Evolutionary conservation across 2,888 invertebrate species (phyloP).

Genomic region (Drosophila bunnanda): DNA sequence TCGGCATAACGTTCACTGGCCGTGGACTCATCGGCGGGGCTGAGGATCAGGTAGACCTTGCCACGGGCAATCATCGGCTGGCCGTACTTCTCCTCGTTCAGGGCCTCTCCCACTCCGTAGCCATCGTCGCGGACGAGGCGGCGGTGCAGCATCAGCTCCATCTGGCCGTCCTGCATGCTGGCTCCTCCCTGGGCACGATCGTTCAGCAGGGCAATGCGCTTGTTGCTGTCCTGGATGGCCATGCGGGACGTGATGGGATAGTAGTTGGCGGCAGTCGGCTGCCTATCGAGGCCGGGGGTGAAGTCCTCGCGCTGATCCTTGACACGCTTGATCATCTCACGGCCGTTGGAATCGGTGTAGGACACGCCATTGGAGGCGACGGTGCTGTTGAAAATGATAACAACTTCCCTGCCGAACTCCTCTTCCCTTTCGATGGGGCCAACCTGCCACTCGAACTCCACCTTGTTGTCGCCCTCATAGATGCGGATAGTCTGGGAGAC

Average conservation of each 20-base stretch:
- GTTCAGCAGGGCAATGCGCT: conserved; percentile 85
- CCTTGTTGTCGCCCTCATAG: conserved; percentile 86
- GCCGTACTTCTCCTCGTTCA: conserved; percentile 92
- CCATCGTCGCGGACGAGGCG: conserved; percentile 94
- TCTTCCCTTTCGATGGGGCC: conserved; percentile 90
- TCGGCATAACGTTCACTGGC: conserved; percentile 85
- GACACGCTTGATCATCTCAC: conserved; percentile 90
- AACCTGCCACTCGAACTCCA: conserved; percentile 91
- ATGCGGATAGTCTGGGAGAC: conserved; percentile 89
- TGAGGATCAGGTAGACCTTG: conserved; percentile 87
- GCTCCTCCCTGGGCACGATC: conserved; percentile 94
- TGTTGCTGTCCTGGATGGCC: conserved; percentile 86
- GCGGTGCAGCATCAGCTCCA: conserved; percentile 95
- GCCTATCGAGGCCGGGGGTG: conserved; percentile 86
- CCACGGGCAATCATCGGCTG: conserved; percentile 90
- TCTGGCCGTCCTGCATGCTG: conserved; percentile 89
- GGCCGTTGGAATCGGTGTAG: conserved; percentile 96
- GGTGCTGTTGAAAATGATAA: conserved; percentile 89
- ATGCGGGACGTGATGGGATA: conserved; percentile 96
- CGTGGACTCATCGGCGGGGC: conserved; percentile 38
- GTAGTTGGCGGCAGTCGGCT: conserved; percentile 94
- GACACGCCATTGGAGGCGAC: conserved; percentile 89
- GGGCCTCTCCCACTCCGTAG: conserved; percentile 95
- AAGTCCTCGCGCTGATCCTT: conserved; percentile 85
- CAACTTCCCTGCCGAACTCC: conserved; percentile 91